Conservation (phyloP, 2,888 invertebrate species). For the Kuschelorhynchus macadamiae region DNA sequence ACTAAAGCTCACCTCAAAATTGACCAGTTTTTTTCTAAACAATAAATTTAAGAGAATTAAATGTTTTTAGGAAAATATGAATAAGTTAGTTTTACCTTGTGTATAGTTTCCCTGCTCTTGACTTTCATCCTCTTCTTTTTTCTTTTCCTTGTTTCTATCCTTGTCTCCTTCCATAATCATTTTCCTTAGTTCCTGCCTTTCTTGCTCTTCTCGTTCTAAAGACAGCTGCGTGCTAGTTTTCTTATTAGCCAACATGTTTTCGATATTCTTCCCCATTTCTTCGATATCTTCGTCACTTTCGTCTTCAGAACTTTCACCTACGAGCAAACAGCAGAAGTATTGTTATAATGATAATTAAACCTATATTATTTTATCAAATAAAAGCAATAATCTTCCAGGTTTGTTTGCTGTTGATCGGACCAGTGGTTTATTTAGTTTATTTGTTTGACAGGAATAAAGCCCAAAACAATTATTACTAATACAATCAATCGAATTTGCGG, state of each 20-base stretch:
- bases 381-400: too few relatives aligned
- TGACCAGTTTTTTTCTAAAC: too few relatives aligned
- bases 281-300: constrained; percentile 97
- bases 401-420: too few relatives aligned
- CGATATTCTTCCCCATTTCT: constrained; percentile 97
- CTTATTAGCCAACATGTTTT: constrained; percentile 97
- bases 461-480: too few relatives aligned
- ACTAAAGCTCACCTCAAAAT: too few relatives aligned
- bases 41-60: too few relatives aligned
- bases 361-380: too few relatives aligned
- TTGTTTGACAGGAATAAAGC: too few relatives aligned
- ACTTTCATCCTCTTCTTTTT: constrained; percentile 72
- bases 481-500: too few relatives aligned
- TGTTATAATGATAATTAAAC: neutral
- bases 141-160: constrained; percentile 77
- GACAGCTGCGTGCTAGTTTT: constrained; percentile 94
- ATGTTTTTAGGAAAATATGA: too few relatives aligned
- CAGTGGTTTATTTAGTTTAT: too few relatives aligned
- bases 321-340: neutral
- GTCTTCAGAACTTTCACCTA: constrained; percentile 86
- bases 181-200: constrained; percentile 91
- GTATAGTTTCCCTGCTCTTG: constrained; percentile 69
- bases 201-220: constrained; percentile 95
- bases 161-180: constrained; percentile 89
- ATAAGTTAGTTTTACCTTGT: constrained; percentile 67